Conservation (phyloP, 2,797 vertebrate genomes). For the Aldrovandia affinis region DNA sequence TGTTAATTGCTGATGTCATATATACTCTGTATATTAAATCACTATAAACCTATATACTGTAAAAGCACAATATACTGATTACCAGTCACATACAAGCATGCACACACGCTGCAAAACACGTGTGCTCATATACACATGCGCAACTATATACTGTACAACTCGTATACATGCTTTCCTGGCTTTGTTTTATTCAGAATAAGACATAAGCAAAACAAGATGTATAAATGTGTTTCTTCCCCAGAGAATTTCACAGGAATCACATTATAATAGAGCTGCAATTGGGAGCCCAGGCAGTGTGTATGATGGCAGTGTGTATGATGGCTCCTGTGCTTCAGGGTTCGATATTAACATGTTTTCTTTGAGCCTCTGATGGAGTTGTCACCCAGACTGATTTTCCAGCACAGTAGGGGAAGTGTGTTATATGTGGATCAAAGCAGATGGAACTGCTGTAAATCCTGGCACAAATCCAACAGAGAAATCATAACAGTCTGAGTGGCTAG, state of each 20-base stretch:
- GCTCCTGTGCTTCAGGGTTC: neutral
- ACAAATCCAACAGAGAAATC: constrained; percentile 4
- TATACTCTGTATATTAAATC: neutral
- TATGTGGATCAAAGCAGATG: constrained; percentile 3
- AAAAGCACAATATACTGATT: neutral
- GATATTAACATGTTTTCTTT: constrained; percentile 9
- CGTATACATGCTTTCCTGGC: neutral
- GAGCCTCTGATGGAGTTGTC: neutral
- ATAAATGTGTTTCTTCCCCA: neutral
- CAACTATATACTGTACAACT: neutral
- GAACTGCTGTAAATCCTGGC: constrained; percentile 1
- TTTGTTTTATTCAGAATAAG: neutral
- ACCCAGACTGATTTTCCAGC: neutral
- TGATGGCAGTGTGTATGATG: neutral
- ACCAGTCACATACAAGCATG: neutral
- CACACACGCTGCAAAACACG: neutral
- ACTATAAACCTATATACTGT: neutral
- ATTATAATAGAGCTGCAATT: neutral
- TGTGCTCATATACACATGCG: neutral
- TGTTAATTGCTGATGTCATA: neutral
- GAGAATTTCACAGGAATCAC: neutral
- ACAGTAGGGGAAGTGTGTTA: neutral
- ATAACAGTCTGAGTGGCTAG: neutral
- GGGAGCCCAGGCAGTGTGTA: neutral
- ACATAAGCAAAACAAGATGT: neutral